These are phyloP conservation scores for Machimus rusticus DNA, from an alignment of 2,888 invertebrate species.

Conservation along the genomic window DNA sequence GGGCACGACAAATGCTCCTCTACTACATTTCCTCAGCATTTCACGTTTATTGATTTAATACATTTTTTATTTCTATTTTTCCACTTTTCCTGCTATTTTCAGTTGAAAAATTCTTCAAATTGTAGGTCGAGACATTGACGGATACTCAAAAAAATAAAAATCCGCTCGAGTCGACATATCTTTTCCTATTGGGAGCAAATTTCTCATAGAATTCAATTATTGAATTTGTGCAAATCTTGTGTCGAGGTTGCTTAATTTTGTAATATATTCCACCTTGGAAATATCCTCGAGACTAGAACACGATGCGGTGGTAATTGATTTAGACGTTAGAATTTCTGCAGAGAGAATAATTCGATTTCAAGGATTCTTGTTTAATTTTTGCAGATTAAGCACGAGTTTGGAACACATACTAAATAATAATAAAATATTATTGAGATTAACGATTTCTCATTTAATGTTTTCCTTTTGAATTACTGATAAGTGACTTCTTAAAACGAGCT, in stretches of 20 bases:
- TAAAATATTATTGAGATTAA: not conserved
- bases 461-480: not conserved
- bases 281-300: not conserved
- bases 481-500: too few relatives aligned
- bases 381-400: not conserved
- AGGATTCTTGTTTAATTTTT: not conserved
- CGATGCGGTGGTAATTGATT: not conserved
- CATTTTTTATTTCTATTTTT: not conserved
- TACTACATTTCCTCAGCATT: not conserved
- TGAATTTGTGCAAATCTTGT: not conserved
- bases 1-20: not conserved
- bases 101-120: not conserved
- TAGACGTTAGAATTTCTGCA: not conserved
- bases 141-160: not conserved
- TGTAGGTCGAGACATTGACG: not conserved
- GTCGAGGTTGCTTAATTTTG: not conserved
- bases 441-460: not conserved
- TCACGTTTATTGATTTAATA: not conserved
- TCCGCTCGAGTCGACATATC: not conserved
- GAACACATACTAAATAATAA: not conserved
- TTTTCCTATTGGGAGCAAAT: not conserved
- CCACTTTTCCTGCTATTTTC: not conserved
- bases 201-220: not conserved
- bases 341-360: not conserved
- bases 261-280: not conserved